Conservation (phyloP, 2,888 invertebrate species). For the Leucania comma region DNA sequence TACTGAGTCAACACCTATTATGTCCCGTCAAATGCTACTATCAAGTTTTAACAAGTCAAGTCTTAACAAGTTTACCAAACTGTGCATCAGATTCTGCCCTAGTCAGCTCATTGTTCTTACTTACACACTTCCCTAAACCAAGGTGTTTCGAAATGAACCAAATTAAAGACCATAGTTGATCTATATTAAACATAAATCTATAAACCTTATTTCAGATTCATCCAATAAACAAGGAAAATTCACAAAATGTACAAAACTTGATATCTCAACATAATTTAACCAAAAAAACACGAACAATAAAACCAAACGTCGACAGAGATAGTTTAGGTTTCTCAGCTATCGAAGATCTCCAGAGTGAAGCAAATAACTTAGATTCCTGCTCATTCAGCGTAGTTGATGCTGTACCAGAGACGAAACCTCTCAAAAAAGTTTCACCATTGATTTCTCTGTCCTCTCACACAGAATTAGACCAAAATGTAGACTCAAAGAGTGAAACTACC, state of each 20-base stretch:
- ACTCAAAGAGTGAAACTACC: conserved; percentile 67
- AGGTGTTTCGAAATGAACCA: background rate
- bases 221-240: conserved; percentile 70
- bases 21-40: no score
- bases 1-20: no score
- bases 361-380: conserved; percentile 42
- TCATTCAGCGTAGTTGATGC: conserved; percentile 21
- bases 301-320: conserved; percentile 47
- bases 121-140: background rate
- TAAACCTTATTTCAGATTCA: conserved; percentile 61
- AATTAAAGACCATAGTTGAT: background rate
- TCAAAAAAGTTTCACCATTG: conserved; percentile 43
- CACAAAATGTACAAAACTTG: conserved; percentile 60
- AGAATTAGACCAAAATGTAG: conserved; percentile 58
- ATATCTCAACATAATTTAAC: conserved; percentile 30
- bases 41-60: no score
- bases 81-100: background rate
- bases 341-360: conserved; percentile 68
- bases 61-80: no score
- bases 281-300: conserved; percentile 50
- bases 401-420: conserved; percentile 29
- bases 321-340: conserved; percentile 74
- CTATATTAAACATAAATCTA: no score
- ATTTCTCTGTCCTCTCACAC: conserved; percentile 70
- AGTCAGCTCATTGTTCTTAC: background rate